Percentiles rank a stretch among this genome's conserved stretches.
phyloP scores from a whole-genome alignment of 1,140 invertebrate genomes.

The Lordiphosa mommai region DNA sequence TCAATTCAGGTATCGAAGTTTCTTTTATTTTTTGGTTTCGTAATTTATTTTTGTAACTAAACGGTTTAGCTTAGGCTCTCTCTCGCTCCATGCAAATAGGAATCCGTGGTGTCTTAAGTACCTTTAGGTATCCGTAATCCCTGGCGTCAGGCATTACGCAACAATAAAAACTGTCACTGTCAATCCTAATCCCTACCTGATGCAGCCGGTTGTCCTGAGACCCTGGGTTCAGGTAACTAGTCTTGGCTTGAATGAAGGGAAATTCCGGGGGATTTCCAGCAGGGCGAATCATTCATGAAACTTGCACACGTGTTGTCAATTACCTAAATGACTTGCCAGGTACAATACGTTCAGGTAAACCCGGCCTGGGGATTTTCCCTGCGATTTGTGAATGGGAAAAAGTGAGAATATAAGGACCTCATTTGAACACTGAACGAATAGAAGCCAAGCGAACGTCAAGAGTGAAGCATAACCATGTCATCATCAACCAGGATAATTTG shows the following conservation, averaged over 20 bases:
- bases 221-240: slow-evolving; percentile 10
- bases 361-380: slow-evolving; percentile 26
- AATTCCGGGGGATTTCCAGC: slow-evolving; percentile 61
- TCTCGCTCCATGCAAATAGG: background rate
- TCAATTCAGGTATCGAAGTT: no score
- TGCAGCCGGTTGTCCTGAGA: background rate
- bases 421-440: slow-evolving; percentile 11
- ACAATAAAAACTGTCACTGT: slow-evolving; percentile 55
- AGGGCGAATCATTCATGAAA: slow-evolving; percentile 51
- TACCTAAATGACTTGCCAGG: slow-evolving; percentile 30
- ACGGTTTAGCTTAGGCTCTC: no score
- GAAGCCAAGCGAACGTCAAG: slow-evolving; percentile 30
- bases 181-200: slow-evolving; percentile 1
- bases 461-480: slow-evolving; percentile 7
- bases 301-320: slow-evolving; percentile 60
- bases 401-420: slow-evolving; percentile 31
- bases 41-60: background rate
- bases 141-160: slow-evolving; percentile 40
- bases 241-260: slow-evolving; percentile 45
- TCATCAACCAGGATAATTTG: background rate
- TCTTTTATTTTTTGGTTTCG: no score
- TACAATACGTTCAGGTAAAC: slow-evolving; percentile 6
- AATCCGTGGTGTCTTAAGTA: background rate
- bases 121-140: background rate
- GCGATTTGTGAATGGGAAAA: slow-evolving; percentile 37